Base-by-base conservation (phyloP, 1,140 invertebrate genomes). In the Dryas iulia region DNA sequence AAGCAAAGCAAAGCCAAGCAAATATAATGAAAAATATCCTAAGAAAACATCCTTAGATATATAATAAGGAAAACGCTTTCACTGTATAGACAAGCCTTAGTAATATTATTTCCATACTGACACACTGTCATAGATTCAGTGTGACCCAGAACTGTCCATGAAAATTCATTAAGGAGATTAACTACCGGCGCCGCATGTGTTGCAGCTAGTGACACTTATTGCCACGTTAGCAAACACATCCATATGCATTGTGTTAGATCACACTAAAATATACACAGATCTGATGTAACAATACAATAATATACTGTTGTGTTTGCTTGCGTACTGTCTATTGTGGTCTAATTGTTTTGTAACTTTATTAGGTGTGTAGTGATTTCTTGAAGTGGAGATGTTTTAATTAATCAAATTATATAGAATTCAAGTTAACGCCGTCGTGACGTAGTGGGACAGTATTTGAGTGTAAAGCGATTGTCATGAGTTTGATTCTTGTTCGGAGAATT, bases 151-250 rank as follows among this genome's bases (percentile, higher is more conserved):
- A 69, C 53, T 53, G 60, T 69, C 61, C 54, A 59, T 69, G 67
- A 59, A 62, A 69, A 69, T 69, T 69, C 60, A 69, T 69, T 69
- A 69, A 69, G 67, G 56, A 69, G 67, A 69, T 69, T 69, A 69
- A 69, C 60, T 63, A 69, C 35, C 56, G 25, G n/a, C 67, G 35
- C 23, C 60, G 59, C 67, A 63, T 69, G 61, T 69, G 66, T 63
- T 53, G 66, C 66, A 57, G 60, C 60, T 30, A 11, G 35, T 53
- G 67, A 69, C 67, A 69, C 67, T 69, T 59, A 64, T 62, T 62
- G 66, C 54, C 59, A 33, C 61, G 60, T 63, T 58, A 69, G 60
- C 54, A 59, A 63, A 63, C 35, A 69, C 30, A 39, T 58, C 59
- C 58, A 39, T 35, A 53, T 52, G 39, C 12, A n/a, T 53, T 47